Evolutionary conservation across 2,113 vertebrate genomes (phyloP).

Genomic region (Athene noctua): DNA sequence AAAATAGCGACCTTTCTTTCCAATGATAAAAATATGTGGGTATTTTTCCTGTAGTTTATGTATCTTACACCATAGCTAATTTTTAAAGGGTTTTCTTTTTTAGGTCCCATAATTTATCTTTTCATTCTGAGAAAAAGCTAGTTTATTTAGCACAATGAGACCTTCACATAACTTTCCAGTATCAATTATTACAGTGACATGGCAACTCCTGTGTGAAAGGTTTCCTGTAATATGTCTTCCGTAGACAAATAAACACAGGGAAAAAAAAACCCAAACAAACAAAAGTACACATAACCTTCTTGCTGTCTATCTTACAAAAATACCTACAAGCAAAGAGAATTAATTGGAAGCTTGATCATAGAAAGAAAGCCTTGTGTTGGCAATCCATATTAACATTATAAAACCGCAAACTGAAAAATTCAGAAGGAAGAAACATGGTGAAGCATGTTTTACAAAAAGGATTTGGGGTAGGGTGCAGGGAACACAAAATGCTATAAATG

Average conservation of each 20-base stretch:
- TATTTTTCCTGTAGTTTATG: constrained; percentile 62
- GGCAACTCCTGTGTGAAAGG: constrained; percentile 71
- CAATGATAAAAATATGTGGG: constrained; percentile 69
- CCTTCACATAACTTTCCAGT: constrained; percentile 76
- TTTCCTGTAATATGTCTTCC: constrained; percentile 60
- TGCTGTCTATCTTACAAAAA: constrained; percentile 27
- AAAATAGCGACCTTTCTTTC: constrained; percentile 66
- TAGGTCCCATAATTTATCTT: constrained; percentile 67
- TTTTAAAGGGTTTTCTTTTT: constrained; percentile 65
- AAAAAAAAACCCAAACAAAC: neutral
- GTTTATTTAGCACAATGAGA: constrained; percentile 74
- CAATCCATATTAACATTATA: neutral
- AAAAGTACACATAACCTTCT: constrained; percentile 50
- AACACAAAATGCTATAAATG: neutral
- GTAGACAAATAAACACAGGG: constrained; percentile 37
- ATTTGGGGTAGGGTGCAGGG: neutral
- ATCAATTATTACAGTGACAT: constrained; percentile 71
- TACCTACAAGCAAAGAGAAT: constrained; percentile 47
- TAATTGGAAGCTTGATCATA: neutral
- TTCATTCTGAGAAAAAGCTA: constrained; percentile 61
- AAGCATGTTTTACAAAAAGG: neutral
- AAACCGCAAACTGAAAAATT: neutral
- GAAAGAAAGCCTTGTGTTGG: neutral
- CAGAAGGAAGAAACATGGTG: neutral
- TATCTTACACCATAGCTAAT: constrained; percentile 64